phyloP scores from a whole-genome alignment of 2,888 invertebrate genomes.

The Tenthredo mesomela region DNA sequence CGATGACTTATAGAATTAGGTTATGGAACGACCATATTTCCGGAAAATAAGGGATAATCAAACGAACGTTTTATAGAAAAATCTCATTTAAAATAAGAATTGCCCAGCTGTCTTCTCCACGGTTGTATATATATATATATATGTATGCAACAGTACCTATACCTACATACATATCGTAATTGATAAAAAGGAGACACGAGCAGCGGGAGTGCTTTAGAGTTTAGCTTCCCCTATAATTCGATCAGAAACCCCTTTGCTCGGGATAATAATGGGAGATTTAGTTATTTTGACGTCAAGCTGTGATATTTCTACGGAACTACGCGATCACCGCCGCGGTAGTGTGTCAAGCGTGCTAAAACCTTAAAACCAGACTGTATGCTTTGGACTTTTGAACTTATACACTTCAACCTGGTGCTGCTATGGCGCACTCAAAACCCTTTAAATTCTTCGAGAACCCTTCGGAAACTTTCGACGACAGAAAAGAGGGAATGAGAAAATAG shows the following conservation, averaged over 20 bases:
- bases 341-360: neutral
- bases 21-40: too few species aligned
- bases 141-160: neutral
- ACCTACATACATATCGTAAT: conserved; percentile 60
- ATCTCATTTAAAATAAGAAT: too few species aligned
- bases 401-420: neutral
- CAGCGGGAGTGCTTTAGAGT: conserved; percentile 62
- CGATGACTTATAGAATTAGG: too few species aligned
- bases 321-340: neutral
- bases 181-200: conserved; percentile 71
- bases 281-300: conserved; percentile 77
- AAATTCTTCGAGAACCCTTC: neutral
- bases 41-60: too few species aligned
- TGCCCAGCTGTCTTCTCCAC: conserved; percentile 26
- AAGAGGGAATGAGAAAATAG: neutral
- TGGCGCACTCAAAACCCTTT: neutral
- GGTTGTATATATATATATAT: neutral
- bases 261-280: conserved; percentile 75
- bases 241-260: conserved; percentile 76
- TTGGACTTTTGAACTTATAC: neutral
- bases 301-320: conserved; percentile 54
- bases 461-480: neutral
- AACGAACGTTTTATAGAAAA: neutral
- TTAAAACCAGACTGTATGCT: neutral
- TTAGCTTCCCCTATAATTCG: conserved; percentile 73